Evolutionary conservation across 2,113 vertebrate species (phyloP), one percentile per base, ranked within the genome.

Genomic region (Crotalus tigris): DNA sequence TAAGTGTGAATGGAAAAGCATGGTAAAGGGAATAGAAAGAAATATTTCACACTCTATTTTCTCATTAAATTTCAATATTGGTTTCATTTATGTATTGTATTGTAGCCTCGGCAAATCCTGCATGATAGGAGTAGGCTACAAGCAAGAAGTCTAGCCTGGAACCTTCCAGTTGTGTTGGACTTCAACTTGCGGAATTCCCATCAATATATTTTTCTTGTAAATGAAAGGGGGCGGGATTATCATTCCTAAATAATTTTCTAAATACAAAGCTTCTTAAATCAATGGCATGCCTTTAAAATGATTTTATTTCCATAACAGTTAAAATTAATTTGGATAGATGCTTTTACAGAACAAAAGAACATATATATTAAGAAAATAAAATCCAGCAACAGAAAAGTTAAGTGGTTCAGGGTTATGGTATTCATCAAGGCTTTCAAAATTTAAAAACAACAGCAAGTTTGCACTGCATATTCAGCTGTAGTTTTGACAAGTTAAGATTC

Each of bases 291-390:
- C 93, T 91, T 89, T 90, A 96, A 96, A 94, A 88, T 92, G 94
- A 86, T 94, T 96, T 93, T 87, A 92, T 92, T 94, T 96, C 93
- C 91, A 94, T 75, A 17, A 95, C 26, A 94, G 93, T 95, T 96
- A 95, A 93, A 85, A 91, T 21, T 0, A 1, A 94, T 94, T 95
- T 93, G 92, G 93, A 91, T 94, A 96, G 95, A 92, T 92, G 95
- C 87, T 96, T 95, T 94, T 93, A 93, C 93, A 96, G 95, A 95
- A 94, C 85, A 96, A 29, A 24, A 88, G 94, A 96, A 95, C 61
- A 91, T 26, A 87, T 90, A 89, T 90, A 92, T 75, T 33, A 33
- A 75, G 29, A 44, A 44, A 81, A 81, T 44, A 44, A 93, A 0
- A 93, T 69, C 57, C 95, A 88, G 91, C 89, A 96, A 85, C 24